Conservation (phyloP, 1,140 invertebrate genomes). For the Drosophila persimilis region DNA sequence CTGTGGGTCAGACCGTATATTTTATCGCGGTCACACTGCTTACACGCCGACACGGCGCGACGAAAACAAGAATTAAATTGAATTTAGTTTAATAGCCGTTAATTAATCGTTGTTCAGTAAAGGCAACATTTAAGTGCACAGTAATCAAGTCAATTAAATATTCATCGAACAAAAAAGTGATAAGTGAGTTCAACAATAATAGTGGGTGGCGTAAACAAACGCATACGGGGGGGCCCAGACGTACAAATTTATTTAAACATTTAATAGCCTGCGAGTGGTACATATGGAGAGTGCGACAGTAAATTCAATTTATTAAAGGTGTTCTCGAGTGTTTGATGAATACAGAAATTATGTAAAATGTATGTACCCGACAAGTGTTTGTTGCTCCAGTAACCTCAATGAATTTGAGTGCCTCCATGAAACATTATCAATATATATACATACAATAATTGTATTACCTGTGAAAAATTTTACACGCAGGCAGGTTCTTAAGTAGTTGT, state of each 20-base stretch:
- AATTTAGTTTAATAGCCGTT: constrained; percentile 24
- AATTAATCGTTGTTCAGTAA: constrained; percentile 15
- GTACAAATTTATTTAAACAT: constrained; percentile 58
- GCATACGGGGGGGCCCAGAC: not conserved
- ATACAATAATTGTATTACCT: constrained; percentile 8
- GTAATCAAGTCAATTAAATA: constrained; percentile 63
- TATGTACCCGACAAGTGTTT: constrained; percentile 23
- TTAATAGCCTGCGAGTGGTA: constrained; percentile 34
- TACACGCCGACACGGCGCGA: constrained; percentile 23
- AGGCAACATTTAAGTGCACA: constrained; percentile 41
- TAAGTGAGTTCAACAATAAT: constrained; percentile 39
- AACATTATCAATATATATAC: constrained; percentile 10
- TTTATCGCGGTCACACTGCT: no score
- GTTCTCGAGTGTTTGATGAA: constrained; percentile 26
- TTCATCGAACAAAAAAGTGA: constrained; percentile 18
- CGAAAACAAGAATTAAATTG: constrained; percentile 32
- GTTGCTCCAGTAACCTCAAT: constrained; percentile 3
- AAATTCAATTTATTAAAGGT: constrained; percentile 53
- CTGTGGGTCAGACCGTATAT: no score
- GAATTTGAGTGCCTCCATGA: constrained; percentile 16
- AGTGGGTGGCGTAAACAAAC: not conserved
- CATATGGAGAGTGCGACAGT: constrained; percentile 37
- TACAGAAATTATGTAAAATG: constrained; percentile 46
- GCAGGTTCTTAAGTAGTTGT: constrained; percentile 22
- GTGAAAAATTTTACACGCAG: constrained; percentile 33